Evolutionary conservation across 2,797 vertebrate species (phyloP).

Genomic region (Halcyon leucocephala): DNA sequence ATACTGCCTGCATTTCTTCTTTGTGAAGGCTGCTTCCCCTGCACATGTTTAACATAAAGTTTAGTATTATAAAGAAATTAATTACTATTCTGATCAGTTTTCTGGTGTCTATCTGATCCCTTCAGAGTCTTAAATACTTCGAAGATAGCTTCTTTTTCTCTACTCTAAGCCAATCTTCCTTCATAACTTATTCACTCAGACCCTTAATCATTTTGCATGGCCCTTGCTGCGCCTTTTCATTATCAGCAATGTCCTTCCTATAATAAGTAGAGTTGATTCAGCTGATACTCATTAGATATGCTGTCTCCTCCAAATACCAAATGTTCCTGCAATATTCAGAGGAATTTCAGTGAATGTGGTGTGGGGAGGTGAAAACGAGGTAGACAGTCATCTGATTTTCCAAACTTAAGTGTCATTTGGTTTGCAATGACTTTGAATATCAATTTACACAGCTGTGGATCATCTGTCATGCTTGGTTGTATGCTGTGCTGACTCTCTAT

Average conservation of each 20-base stretch:
- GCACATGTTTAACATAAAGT: neutral
- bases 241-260: slow-evolving; percentile 59
- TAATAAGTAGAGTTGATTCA: slow-evolving; percentile 65
- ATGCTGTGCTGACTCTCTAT: neutral
- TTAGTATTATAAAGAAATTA: slow-evolving; percentile 19
- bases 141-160: slow-evolving; percentile 14
- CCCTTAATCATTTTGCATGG: slow-evolving; percentile 52
- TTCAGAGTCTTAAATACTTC: neutral
- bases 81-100: slow-evolving; percentile 36
- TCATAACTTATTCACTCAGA: slow-evolving; percentile 58
- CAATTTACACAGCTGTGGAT: neutral
- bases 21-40: neutral
- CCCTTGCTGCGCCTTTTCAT: slow-evolving; percentile 43
- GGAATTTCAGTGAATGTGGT: neutral
- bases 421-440: slow-evolving; percentile 14
- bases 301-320: slow-evolving; percentile 59
- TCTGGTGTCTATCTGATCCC: neutral
- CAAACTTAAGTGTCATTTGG: neutral
- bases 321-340: slow-evolving; percentile 40
- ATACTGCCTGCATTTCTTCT: neutral
- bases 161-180: slow-evolving; percentile 34
- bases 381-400: neutral
- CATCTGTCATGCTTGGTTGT: neutral
- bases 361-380: neutral
- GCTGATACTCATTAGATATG: slow-evolving; percentile 62